These are phyloP conservation scores for Bradypus variegatus DNA, from an alignment of 2,797 vertebrate species.

Conservation along the genomic window DNA sequence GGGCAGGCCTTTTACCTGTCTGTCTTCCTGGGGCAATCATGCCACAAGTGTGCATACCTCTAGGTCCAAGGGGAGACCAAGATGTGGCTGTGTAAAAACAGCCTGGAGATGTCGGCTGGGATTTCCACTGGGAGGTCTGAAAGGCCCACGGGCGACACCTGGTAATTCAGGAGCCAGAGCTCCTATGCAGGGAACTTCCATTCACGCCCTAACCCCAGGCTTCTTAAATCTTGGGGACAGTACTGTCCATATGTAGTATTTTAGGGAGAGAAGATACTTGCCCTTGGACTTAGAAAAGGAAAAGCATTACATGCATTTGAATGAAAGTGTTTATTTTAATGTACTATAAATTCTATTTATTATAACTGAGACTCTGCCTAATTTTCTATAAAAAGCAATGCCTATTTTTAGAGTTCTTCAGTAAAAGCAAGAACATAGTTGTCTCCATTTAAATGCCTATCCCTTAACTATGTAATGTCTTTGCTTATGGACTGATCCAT, in stretches of 20 bases:
- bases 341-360: constrained; percentile 10
- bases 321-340: constrained; percentile 9
- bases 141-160: neutral
- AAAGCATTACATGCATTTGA: constrained; percentile 3
- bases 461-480: neutral
- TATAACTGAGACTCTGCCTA: neutral
- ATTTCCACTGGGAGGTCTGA: neutral
- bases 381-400: constrained; percentile 38
- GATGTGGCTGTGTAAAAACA: neutral
- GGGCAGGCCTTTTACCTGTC: neutral
- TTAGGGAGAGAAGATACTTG: constrained; percentile 14
- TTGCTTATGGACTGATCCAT: constrained; percentile 14
- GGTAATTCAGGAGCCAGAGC: neutral
- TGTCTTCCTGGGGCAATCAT: neutral
- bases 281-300: neutral
- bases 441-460: constrained; percentile 20
- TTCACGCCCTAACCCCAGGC: neutral
- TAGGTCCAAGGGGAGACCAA: neutral
- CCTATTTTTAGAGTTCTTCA: constrained; percentile 15
- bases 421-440: constrained; percentile 1
- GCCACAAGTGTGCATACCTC: neutral
- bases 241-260: neutral
- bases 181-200: neutral
- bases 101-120: neutral
- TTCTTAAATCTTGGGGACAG: neutral